Evolutionary conservation across 30 jellyfish, hydroid and myxozoan species (phyloP).

Genomic region (Rhopilema esculentum): DNA sequence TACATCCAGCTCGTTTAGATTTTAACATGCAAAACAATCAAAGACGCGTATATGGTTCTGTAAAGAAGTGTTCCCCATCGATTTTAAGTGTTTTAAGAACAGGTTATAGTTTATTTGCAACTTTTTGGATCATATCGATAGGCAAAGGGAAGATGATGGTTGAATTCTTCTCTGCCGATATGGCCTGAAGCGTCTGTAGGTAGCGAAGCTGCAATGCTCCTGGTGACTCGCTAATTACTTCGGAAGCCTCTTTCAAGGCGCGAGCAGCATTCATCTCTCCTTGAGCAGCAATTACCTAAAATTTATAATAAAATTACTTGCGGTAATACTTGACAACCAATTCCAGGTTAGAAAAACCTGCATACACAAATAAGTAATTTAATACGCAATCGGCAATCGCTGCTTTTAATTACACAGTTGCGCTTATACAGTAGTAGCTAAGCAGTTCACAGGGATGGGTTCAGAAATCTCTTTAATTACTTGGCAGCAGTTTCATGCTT

Average conservation of each 20-base stretch:
- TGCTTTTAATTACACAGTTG: too few species aligned
- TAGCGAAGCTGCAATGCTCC: slow-evolving; percentile 95
- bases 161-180: slow-evolving; percentile 98
- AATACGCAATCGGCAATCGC: too few species aligned
- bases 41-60: background rate
- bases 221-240: slow-evolving; percentile 90
- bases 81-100: too few species aligned
- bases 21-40: background rate
- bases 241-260: slow-evolving; percentile 98
- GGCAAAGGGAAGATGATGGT: slow-evolving; percentile 97
- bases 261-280: slow-evolving; percentile 99
- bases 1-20: background rate
- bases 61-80: background rate
- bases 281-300: slow-evolving; percentile 98
- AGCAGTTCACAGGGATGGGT: too few species aligned
- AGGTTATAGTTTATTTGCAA: slow-evolving; percentile 30
- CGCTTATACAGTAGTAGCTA: too few species aligned
- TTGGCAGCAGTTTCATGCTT: too few species aligned
- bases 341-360: too few species aligned
- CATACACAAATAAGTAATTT: too few species aligned
- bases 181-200: slow-evolving; percentile 90
- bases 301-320: background rate
- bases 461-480: too few species aligned
- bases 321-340: background rate
- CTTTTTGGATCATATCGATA: slow-evolving; percentile 73